A percentile compares a stretch with the other conserved stretches of the same genome.
Conservation (phyloP, 1,140 invertebrate genomes). For the Zaprionus nigranus region DNA sequence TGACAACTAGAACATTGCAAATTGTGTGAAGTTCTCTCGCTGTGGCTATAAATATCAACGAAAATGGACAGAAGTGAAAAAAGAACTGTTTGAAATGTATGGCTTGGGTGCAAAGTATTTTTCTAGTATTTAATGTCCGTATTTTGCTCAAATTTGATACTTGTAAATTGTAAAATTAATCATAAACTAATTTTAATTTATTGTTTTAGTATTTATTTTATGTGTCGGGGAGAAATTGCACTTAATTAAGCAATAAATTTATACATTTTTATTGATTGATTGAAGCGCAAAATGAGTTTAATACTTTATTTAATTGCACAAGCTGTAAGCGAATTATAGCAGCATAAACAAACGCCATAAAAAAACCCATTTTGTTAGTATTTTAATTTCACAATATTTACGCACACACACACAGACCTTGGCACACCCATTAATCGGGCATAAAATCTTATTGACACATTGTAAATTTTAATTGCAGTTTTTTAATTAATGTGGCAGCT, state of each 20-base stretch:
- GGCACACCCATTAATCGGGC: conserved; percentile 1
- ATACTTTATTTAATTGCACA: background rate
- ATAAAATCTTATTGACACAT: conserved; percentile 26
- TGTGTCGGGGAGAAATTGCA: too few relatives aligned
- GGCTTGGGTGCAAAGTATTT: background rate
- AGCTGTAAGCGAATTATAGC: background rate
- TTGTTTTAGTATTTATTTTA: background rate
- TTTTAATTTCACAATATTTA: conserved; percentile 1
- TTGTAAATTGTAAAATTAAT: background rate
- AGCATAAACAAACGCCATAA: background rate
- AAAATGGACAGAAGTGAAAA: conserved; percentile 3
- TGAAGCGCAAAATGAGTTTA: background rate
- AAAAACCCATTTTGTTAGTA: background rate
- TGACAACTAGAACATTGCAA: background rate
- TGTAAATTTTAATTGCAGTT: conserved; percentile 42
- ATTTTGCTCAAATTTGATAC: background rate
- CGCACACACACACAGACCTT: background rate
- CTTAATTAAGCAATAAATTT: background rate
- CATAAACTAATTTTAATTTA: background rate
- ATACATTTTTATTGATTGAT: background rate
- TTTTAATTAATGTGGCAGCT: conserved; percentile 42
- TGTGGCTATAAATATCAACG: conserved; percentile 19
- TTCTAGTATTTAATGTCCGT: background rate
- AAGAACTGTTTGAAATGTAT: background rate
- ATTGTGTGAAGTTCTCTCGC: conserved; percentile 15